A percentile compares a stretch with the other conserved stretches of the same genome.
Conservation (phyloP, 2,113 vertebrate genomes). For the Microtus pennsylvanicus region DNA sequence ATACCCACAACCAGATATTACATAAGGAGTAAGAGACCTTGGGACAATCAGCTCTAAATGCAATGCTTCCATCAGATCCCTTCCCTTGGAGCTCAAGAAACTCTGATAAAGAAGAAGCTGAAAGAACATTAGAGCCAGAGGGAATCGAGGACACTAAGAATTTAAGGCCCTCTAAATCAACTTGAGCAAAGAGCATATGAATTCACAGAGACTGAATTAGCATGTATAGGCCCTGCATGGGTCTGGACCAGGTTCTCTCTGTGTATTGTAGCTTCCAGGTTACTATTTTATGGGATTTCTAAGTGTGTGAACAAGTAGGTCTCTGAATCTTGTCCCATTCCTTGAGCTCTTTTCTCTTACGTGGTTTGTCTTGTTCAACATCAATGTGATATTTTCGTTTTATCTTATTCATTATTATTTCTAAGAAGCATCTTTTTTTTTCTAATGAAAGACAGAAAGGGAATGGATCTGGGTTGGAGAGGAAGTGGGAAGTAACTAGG, state of each 20-base stretch:
- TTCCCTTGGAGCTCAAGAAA: background rate
- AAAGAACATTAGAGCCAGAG: background rate
- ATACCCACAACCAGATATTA: background rate
- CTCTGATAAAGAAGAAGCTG: background rate
- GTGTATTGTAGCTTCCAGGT: background rate
- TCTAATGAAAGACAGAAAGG: background rate
- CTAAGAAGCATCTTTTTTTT: background rate
- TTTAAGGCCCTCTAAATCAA: background rate
- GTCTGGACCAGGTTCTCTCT: background rate
- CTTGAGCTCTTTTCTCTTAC: background rate
- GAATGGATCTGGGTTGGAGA: background rate
- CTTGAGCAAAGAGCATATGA: background rate
- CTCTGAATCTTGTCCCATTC: background rate
- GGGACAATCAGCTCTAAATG: background rate
- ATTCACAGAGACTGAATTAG: background rate
- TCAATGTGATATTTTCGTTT: background rate
- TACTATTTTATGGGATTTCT: background rate
- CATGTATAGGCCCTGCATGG: background rate
- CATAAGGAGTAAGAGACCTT: background rate
- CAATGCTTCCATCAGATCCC: background rate
- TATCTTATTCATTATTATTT: background rate
- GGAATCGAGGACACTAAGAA: background rate
- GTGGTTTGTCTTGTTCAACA: background rate
- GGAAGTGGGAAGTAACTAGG: background rate
- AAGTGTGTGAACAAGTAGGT: background rate